These are phyloP conservation scores for Mormoops blainvillei DNA, from an alignment of 2,113 vertebrate species.

Conservation along the genomic window DNA sequence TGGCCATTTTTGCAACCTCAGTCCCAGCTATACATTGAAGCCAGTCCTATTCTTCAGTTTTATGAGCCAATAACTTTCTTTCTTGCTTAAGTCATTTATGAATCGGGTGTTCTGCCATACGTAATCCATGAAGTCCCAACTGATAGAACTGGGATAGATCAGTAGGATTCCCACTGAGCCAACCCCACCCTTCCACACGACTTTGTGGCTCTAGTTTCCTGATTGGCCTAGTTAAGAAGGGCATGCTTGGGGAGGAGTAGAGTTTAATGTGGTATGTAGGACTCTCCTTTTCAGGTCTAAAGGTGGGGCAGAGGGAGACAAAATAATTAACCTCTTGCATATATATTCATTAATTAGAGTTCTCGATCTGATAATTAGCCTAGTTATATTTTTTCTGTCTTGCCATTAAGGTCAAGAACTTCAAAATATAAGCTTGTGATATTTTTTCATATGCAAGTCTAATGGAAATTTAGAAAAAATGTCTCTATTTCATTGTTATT, in stretches of 20 bases:
- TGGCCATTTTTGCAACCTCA: not conserved
- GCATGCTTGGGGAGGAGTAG: not conserved
- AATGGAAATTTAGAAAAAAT: not conserved
- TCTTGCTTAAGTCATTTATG: not conserved
- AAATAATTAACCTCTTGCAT: not conserved
- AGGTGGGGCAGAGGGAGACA: not conserved
- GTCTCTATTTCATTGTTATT: not conserved
- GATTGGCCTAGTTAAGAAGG: not conserved
- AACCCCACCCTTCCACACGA: not conserved
- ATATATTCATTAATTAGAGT: not conserved
- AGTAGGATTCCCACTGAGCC: not conserved
- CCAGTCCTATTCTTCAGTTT: not conserved
- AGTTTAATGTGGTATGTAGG: not conserved
- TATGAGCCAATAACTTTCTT: not conserved
- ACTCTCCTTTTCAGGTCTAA: not conserved
- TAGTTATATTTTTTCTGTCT: not conserved
- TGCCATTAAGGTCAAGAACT: slow-evolving; percentile 13
- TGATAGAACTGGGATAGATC: not conserved
- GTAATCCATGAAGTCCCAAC: not conserved
- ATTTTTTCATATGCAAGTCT: not conserved
- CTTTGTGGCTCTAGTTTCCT: not conserved
- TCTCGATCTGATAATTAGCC: slow-evolving; percentile 2
- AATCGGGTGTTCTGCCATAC: not conserved
- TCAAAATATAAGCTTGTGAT: slow-evolving; percentile 11
- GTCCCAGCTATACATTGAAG: not conserved